Conservation (phyloP, 2,113 vertebrate genomes). For the Hiodon alosoides region DNA sequence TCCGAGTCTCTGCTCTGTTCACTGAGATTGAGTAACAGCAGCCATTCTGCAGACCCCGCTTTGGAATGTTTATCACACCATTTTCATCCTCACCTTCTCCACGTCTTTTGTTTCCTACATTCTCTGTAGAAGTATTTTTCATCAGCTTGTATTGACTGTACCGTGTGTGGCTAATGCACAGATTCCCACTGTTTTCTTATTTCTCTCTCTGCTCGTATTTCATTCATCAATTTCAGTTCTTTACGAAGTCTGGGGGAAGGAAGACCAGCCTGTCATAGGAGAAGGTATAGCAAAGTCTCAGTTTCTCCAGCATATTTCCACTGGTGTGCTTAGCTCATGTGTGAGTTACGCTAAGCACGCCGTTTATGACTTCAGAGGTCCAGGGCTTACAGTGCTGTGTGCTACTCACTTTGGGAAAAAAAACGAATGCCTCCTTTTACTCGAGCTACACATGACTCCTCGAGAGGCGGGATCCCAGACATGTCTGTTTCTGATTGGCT, state of each 20-base stretch:
- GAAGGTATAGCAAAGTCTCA: slow-evolving; percentile 69
- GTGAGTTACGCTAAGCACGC: background rate
- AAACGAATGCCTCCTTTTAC: no score
- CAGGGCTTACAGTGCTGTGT: no score
- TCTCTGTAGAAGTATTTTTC: no score
- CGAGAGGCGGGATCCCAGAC: background rate
- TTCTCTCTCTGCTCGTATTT: slow-evolving; percentile 56
- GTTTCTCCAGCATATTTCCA: background rate
- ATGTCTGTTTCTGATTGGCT: no score
- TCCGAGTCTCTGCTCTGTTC: no score
- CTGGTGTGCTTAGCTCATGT: background rate
- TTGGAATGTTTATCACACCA: background rate
- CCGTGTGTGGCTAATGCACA: no score
- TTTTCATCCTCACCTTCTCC: background rate
- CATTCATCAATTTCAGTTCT: slow-evolving; percentile 75
- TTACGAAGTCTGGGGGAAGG: slow-evolving; percentile 70
- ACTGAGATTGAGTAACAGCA: no score
- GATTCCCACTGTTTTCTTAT: background rate
- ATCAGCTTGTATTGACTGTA: no score
- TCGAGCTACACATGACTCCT: no score
- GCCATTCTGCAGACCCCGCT: background rate
- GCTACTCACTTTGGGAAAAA: no score
- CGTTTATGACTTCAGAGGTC: no score
- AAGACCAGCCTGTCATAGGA: slow-evolving; percentile 79
- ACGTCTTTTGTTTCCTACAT: background rate